Evolutionary conservation across 2,113 vertebrate genomes (phyloP), one percentile per base, ranked within the genome.

Genomic region (Scytalopus superciliaris): DNA sequence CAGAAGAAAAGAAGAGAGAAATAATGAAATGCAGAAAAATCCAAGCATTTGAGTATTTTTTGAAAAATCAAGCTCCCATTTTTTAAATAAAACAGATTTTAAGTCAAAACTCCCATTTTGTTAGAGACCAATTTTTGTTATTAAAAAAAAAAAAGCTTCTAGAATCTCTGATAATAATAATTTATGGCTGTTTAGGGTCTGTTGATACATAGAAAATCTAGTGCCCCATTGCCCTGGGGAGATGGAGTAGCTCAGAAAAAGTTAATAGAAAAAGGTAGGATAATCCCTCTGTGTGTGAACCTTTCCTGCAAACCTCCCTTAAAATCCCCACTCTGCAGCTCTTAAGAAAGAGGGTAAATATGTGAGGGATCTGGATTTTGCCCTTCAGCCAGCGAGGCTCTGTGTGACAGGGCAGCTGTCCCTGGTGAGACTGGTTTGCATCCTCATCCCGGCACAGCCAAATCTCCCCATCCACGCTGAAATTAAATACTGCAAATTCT

Each of bases 311-410:
- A 52, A 77, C 25, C 8, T 91, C 37, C 13, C 12, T 76, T 44
- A 44, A 78, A 60, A 31, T 75, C 23, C 19, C 7, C 16, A 24
- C 14, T 66, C 27, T 31, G 6, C 30, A 84, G 22, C 19, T 81
- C 79, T 64, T 52, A 4, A 80, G 30, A 84, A 91, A 78, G 31
- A 79, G 12, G 7, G 3, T 2, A 68, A 91, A 87, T 7, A 1
- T 21, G 7, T 56, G 47, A 37, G 17, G 40, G 72, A n/a, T 25
- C 59, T 40, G 56, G 35, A 55, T 79, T 82, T 89, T 84, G n/a
- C 75, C 22, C 45, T 75, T 60, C 0, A 2, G 28, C 14, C 62
- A 44, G 45, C 0, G 0, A 69, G 25, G 45, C 10, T 0, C 0
- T 17, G 12, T 3, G 0, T 3, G 27, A 27, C 19, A 33, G 1